Evolutionary conservation across 2,888 invertebrate species (phyloP), one percentile per base, ranked within the genome.

Genomic region (Drosophila testacea): DNA sequence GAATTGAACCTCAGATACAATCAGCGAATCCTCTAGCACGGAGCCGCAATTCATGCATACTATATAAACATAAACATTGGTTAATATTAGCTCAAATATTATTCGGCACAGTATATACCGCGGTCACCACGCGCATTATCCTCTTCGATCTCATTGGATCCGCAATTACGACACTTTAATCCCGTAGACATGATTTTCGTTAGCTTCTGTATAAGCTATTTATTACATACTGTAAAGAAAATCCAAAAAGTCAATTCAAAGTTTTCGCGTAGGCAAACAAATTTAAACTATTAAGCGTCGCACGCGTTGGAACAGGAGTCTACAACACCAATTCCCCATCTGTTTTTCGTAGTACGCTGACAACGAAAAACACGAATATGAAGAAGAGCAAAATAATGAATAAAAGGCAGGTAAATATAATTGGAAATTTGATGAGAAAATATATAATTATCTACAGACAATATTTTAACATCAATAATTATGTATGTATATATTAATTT

Each of bases 41-140:
- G 97, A 96, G 30, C 99, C 99, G 93, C 99, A 99, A 90, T 95
- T 96, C 30, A 97, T 98, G 92, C 99, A 99, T 1, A 99, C 98
- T 9, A 97, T 96, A 67, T 96, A 67, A 6, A 6, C 1, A 22
- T 4, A 38, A 32, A 22, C 9, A 34, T 42, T 39, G 7, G 32
- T 44, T 34, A 16, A 30, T n/a, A 10, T 51, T 5, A 36, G 27
- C 11, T 32, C 16, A 16, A 38, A 38, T 38, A 47, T 22, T 5
- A 16, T 5, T 9, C n/a, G 30, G 1, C 6, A 32, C 6, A 22
- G 2, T 22, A 30, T 55, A 4, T 67, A 83, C 73, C 83, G 34
- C 83, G 77, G 94, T 99, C 98, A 38, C 99, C 99, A 88, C 98
- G 95, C 27, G 97, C 96, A 68, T 97, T 96, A 92, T 99, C 99